Conservation (phyloP, 2,797 vertebrate genomes). For the Melanotaenia parkinsoni region DNA sequence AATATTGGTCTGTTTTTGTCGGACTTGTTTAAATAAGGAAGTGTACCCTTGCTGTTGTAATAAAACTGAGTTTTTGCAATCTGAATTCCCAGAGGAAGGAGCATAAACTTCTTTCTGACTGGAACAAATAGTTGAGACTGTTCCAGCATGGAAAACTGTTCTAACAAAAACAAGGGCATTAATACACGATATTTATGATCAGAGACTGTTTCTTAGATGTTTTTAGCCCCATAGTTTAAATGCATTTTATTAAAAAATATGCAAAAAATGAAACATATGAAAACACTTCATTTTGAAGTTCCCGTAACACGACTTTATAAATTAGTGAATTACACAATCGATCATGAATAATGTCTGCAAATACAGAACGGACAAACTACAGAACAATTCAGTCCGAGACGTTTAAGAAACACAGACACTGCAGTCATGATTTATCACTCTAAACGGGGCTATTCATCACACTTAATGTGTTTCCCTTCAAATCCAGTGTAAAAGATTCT, state of each 20-base stretch:
- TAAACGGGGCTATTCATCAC: constrained; percentile 54
- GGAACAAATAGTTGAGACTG: constrained; percentile 32
- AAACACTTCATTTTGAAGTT: constrained; percentile 16
- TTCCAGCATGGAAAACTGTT: constrained; percentile 39
- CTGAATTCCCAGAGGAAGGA: constrained; percentile 29
- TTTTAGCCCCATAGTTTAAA: constrained; percentile 12
- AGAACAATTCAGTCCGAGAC: constrained; percentile 26
- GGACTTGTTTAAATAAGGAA: constrained; percentile 10
- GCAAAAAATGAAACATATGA: constrained; percentile 6
- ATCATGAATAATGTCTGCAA: constrained; percentile 20
- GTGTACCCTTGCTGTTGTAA: constrained; percentile 4
- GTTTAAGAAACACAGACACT: constrained; percentile 39
- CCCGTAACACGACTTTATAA: constrained; percentile 15
- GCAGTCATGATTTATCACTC: constrained; percentile 50
- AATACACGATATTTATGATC: constrained; percentile 22
- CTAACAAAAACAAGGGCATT: constrained; percentile 25
- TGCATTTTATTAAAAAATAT: constrained; percentile 12
- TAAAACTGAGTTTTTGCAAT: constrained; percentile 16
- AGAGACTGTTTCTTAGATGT: constrained; percentile 9
- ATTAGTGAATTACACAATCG: constrained; percentile 22
- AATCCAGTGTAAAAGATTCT: constrained; percentile 48
- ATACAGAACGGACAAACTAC: constrained; percentile 16
- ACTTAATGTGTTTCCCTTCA: constrained; percentile 53
- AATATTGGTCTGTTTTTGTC: constrained; percentile 27
- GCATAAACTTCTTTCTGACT: constrained; percentile 37